phyloP scores from a whole-genome alignment of 2,797 vertebrate genomes.

The Clarias platycephalus region DNA sequence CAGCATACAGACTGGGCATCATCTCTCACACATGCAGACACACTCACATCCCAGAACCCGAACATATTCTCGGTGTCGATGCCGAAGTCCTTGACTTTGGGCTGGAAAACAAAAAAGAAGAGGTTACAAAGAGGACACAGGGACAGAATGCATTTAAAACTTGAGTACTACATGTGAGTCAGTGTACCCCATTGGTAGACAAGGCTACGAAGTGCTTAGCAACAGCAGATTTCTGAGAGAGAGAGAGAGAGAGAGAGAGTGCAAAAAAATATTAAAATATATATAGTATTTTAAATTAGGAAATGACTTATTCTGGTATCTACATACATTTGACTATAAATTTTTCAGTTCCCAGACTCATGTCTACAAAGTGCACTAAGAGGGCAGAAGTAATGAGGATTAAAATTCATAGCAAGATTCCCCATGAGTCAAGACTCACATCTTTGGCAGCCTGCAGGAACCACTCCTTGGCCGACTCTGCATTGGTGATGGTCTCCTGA shows the following conservation, averaged over 20 bases:
- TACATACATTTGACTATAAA: slow-evolving; percentile 1
- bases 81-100: slow-evolving; percentile 95
- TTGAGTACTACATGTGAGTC: background rate
- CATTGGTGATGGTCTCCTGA: slow-evolving; percentile 96
- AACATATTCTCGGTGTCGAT: slow-evolving; percentile 97
- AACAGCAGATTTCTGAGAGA: slow-evolving; percentile 79
- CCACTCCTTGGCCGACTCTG: slow-evolving; percentile 94
- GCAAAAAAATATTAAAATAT: slow-evolving; percentile 25
- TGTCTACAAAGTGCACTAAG: background rate
- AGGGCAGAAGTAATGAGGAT: background rate
- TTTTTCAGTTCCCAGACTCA: background rate
- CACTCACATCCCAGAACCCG: slow-evolving; percentile 94
- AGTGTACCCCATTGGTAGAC: slow-evolving; percentile 92
- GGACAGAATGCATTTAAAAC: background rate
- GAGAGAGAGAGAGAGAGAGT: slow-evolving; percentile 42
- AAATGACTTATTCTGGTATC: background rate
- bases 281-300: background rate
- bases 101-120: slow-evolving; percentile 69
- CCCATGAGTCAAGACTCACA: slow-evolving; percentile 72
- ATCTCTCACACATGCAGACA: slow-evolving; percentile 7
- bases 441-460: slow-evolving; percentile 85
- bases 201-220: slow-evolving; percentile 96
- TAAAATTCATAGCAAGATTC: background rate
- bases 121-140: background rate
- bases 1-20: background rate